Evolutionary conservation across 2,113 vertebrate species (phyloP), one percentile per base, ranked within the genome.

Genomic region (Toxotes chatareus): DNA sequence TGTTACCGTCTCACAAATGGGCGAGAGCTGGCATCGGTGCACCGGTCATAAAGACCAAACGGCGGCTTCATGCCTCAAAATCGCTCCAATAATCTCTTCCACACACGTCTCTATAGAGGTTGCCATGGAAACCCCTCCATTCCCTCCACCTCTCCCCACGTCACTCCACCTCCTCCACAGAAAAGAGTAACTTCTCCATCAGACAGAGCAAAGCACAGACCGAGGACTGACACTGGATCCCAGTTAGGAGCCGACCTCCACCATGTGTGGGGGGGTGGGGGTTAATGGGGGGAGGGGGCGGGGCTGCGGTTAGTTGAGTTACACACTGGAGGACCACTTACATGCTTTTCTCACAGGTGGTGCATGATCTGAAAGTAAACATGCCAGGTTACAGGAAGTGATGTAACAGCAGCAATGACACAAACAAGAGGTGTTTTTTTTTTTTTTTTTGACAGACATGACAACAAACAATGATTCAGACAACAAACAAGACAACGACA

Each of bases 351-450:
- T 96, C 95, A 96, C 93, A 94, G 96, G 94, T 90, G 95, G 93
- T 72, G 94, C 86, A 94, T 91, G 95, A 97, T 96, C 97, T 99
- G 97, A 90, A 96, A 97, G 96, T 91, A 97, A 96, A 98, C 89
- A 95, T 94, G 94, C 92, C 85, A 94, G 85, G 79, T 95, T 96
- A 96, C 53, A 80, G 76, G 59, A 76, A 68, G 80, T 83, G 85
- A 88, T 79, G 81, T 38, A 83, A 76, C 53, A 75, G n/a, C 40
- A 76, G 44, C 49, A 53, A n/a, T 47, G 7, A 56, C 40, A 44
- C 72, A 27, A 27, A 76, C 0, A 63, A 19, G 40, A 61, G n/a
- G 32, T 46, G 44, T 16, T 9, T 40, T 40, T 6, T 40, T 16
- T 8, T 4, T 4, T 7, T 40, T 40, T 40, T 40, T 6, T 40